A percentile compares a stretch with the other conserved stretches of the same genome.
These are phyloP conservation scores for Chrysomela aeneicollis DNA, from an alignment of 2,888 invertebrate species.

Conservation along the genomic window DNA sequence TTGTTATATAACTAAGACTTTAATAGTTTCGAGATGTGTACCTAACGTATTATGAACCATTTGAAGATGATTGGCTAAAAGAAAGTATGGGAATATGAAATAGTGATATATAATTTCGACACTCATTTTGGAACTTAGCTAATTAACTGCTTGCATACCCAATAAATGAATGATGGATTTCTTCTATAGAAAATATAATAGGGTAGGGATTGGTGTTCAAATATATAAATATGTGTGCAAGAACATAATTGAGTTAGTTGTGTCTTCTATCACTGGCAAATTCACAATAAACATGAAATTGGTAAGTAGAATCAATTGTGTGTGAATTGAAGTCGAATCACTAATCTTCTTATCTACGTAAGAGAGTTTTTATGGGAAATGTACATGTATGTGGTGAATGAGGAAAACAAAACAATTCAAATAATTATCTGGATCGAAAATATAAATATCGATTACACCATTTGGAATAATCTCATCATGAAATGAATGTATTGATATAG, in stretches of 20 bases:
- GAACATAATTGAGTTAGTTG: not conserved
- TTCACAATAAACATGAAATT: not conserved
- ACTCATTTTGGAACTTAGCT: not conserved
- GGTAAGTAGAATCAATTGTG: not conserved
- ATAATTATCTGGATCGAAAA: too few relatives aligned
- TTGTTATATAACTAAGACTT: too few relatives aligned
- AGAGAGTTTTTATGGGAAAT: too few relatives aligned
- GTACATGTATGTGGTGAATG: too few relatives aligned
- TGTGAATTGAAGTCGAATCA: not conserved
- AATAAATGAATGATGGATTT: not conserved
- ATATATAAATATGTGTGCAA: not conserved
- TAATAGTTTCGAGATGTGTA: too few relatives aligned
- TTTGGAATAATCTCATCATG: too few relatives aligned
- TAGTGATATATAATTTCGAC: not conserved
- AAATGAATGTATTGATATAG: too few relatives aligned
- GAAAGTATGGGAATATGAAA: not conserved
- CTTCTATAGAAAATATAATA: not conserved
- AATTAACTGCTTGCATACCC: not conserved
- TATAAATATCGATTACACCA: too few relatives aligned
- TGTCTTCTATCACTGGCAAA: not conserved
- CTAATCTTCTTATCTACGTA: too few relatives aligned
- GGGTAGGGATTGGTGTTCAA: not conserved
- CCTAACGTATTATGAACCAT: not conserved
- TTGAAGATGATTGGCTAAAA: not conserved
- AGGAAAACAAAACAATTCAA: too few relatives aligned